A percentile compares a stretch with the other conserved stretches of the same genome.
Evolutionary conservation across 2,888 invertebrate genomes (phyloP).

Genomic region (Sesia bembeciformis): DNA sequence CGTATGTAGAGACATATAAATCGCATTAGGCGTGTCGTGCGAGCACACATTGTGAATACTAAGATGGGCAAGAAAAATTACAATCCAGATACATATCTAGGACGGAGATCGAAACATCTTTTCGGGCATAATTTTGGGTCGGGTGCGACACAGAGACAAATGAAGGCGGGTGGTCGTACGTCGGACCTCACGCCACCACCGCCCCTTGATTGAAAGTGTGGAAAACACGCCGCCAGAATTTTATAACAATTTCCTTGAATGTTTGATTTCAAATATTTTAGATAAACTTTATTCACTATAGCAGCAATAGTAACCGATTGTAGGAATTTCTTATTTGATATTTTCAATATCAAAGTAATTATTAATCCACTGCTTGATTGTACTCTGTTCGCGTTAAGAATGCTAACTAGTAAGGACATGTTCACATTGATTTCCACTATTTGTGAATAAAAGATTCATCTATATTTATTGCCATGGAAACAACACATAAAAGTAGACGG

Average conservation of each 20-base stretch:
- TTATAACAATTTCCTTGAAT: background rate
- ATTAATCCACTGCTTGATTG: too few species aligned
- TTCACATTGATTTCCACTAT: too few species aligned
- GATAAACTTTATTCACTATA: too few species aligned
- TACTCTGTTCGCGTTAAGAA: too few species aligned
- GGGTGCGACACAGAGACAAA: slow-evolving; percentile 42
- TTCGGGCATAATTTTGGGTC: slow-evolving; percentile 39
- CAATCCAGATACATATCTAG: slow-evolving; percentile 48
- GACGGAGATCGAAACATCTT: slow-evolving; percentile 42
- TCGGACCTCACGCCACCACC: slow-evolving; percentile 14
- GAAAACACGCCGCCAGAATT: slow-evolving; percentile 18
- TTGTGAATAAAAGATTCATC: too few species aligned
- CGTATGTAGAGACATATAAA: slow-evolving; percentile 13
- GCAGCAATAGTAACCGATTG: too few species aligned
- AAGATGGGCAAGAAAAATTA: slow-evolving; percentile 56
- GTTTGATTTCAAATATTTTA: too few species aligned
- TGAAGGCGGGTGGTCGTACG: slow-evolving; percentile 30
- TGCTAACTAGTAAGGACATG: too few species aligned
- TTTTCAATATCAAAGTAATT: too few species aligned
- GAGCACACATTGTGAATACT: slow-evolving; percentile 48
- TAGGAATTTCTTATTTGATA: too few species aligned
- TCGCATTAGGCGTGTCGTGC: slow-evolving; percentile 37
- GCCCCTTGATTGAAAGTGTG: slow-evolving; percentile 25
- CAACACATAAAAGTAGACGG: too few species aligned
- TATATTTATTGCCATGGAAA: too few species aligned